These are phyloP conservation scores for Spea multiplicata DNA, from an alignment of 2,113 vertebrate species.

Conservation along the genomic window DNA sequence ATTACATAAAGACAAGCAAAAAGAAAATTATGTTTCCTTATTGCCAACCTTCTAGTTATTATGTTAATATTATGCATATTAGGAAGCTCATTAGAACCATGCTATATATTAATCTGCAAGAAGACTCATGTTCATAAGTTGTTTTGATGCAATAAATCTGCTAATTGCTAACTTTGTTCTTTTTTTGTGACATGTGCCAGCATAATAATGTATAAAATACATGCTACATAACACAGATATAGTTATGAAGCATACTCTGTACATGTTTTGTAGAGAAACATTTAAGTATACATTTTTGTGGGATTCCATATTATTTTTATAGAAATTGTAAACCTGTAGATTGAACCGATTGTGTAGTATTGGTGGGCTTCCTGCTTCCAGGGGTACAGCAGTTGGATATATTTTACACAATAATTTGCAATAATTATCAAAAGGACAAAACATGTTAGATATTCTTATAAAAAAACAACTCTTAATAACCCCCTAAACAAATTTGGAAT, in stretches of 20 bases:
- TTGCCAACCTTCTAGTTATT: background rate
- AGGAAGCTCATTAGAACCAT: background rate
- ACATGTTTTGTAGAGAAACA: constrained; percentile 5
- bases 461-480: too few species aligned
- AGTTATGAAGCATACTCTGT: background rate
- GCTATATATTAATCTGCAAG: background rate
- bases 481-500: too few species aligned
- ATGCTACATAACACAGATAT: too few species aligned
- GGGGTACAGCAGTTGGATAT: too few species aligned
- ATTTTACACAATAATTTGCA: too few species aligned
- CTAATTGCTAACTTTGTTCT: background rate
- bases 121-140: background rate
- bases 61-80: background rate
- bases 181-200: too few species aligned
- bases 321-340: background rate
- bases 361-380: too few species aligned
- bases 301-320: background rate
- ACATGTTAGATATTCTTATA: too few species aligned
- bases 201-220: too few species aligned
- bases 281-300: background rate
- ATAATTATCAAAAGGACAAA: too few species aligned
- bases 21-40: background rate
- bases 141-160: constrained; percentile 10
- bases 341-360: too few species aligned
- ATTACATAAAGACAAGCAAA: too few species aligned